Evolutionary conservation across 2,888 invertebrate species (phyloP).

Genomic region (Agonopterix subpropinquella): DNA sequence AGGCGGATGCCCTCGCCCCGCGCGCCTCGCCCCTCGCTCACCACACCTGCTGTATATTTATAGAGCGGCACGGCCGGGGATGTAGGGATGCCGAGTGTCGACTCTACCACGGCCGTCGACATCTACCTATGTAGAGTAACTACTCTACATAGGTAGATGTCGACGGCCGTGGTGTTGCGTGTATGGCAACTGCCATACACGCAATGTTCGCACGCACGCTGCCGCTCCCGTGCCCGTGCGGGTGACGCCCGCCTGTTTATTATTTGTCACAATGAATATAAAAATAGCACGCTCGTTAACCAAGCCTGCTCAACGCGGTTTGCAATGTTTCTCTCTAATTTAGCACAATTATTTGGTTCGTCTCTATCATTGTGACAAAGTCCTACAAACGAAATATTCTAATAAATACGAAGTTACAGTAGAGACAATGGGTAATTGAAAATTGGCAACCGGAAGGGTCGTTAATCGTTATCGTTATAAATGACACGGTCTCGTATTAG

Average conservation of each 20-base stretch:
- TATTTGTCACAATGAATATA: constrained; percentile 57
- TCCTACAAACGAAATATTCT: too few relatives aligned
- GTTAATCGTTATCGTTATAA: too few relatives aligned
- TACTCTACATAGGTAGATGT: constrained; percentile 38
- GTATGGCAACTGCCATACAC: constrained; percentile 26
- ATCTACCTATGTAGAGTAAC: constrained; percentile 37
- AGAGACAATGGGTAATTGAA: too few relatives aligned
- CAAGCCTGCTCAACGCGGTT: constrained; percentile 25
- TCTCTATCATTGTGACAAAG: too few relatives aligned
- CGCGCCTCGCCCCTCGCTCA: constrained; percentile 37
- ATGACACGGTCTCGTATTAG: too few relatives aligned
- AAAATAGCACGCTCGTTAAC: constrained; percentile 51
- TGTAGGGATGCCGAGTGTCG: constrained; percentile 56
- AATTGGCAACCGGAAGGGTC: too few relatives aligned
- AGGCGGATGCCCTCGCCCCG: constrained; percentile 66
- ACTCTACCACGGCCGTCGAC: constrained; percentile 50
- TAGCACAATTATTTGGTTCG: not conserved
- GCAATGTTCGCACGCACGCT: constrained; percentile 29
- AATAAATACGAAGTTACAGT: too few relatives aligned
- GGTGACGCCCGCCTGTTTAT: constrained; percentile 44
- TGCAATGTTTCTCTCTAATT: constrained; percentile 10
- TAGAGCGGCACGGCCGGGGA: constrained; percentile 66
- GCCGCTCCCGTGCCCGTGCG: constrained; percentile 31
- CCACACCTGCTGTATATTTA: constrained; percentile 74
- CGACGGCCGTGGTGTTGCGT: constrained; percentile 52